These are phyloP conservation scores for Bathynomus jamesi DNA, from an alignment of 1,140 invertebrate species.

Conservation along the genomic window DNA sequence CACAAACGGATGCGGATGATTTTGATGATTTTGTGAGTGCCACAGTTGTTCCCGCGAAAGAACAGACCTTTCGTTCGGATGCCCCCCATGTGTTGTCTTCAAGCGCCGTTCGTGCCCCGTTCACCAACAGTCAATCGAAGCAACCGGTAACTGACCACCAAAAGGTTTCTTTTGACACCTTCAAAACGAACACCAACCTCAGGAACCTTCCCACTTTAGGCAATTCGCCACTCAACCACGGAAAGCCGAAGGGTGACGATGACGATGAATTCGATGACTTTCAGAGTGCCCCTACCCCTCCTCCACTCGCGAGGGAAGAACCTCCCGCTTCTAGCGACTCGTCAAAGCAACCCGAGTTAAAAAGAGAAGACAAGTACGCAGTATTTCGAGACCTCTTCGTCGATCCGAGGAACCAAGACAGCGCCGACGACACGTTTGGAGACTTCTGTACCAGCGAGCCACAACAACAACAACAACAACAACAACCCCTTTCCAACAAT, in stretches of 20 bases:
- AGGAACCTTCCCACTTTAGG: constrained; percentile 23
- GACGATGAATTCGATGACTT: constrained; percentile 32
- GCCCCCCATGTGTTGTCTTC: too few species aligned
- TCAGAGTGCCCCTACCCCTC: constrained; percentile 16
- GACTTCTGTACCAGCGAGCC: constrained; percentile 31
- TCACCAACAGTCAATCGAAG: too few species aligned
- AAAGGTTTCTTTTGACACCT: too few species aligned
- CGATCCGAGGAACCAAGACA: neutral
- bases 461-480: constrained; percentile 14
- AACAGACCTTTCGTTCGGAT: neutral
- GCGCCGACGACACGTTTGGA: constrained; percentile 17
- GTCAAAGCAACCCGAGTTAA: constrained; percentile 4
- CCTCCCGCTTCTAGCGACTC: neutral
- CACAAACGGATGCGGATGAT: constrained; percentile 18
- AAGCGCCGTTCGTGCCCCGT: too few species aligned
- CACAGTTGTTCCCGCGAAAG: neutral
- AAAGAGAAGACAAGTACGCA: constrained; percentile 20
- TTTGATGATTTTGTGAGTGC: constrained; percentile 32
- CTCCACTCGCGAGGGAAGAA: neutral
- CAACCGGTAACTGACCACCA: too few species aligned
- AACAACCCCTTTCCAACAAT: too few species aligned
- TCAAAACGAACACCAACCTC: too few species aligned
- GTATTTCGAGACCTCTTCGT: constrained; percentile 18
- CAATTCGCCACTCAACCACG: constrained; percentile 16
- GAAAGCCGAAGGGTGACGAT: constrained; percentile 1